A percentile compares a stretch with the other conserved stretches of the same genome.
Conservation (phyloP, 2,797 vertebrate species). For the Myoxocephalus aenaeus region DNA sequence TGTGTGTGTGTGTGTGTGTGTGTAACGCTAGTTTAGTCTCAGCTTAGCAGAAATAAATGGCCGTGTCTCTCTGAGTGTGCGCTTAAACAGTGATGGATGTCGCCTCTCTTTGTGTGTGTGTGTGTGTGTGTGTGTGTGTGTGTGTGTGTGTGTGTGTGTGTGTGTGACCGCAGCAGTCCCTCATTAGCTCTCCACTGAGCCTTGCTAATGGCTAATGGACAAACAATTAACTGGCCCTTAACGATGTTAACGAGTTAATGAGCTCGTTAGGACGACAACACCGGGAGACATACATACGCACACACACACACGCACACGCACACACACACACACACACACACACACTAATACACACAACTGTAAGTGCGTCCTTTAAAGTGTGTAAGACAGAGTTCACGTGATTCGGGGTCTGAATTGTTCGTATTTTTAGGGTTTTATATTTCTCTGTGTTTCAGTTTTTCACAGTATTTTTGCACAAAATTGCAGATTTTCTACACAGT, state of each 20-base stretch:
- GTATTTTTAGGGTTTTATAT: not conserved
- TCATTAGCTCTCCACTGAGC: conserved; percentile 74
- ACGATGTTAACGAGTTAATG: conserved; percentile 78
- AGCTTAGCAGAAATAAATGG: conserved; percentile 65
- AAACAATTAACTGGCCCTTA: conserved; percentile 79
- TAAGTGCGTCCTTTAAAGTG: not conserved
- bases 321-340: not conserved
- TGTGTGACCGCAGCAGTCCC: conserved; percentile 48
- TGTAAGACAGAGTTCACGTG: not conserved
- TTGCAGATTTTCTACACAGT: not conserved
- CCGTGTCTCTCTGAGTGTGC: conserved; percentile 54
- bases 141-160: conserved; percentile 1
- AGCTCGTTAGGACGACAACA: conserved; percentile 59
- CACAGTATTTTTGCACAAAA: not conserved
- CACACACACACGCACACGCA: conserved; percentile 1
- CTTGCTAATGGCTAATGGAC: conserved; percentile 76
- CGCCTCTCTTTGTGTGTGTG: conserved; percentile 15
- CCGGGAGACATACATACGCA: not conserved
- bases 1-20: conserved; percentile 28
- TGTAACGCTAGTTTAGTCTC: conserved; percentile 42
- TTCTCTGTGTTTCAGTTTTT: not conserved
- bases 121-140: conserved; percentile 4
- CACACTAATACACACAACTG: not conserved
- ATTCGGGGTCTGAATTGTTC: too few relatives aligned
- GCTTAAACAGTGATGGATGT: conserved; percentile 70